phyloP scores from a whole-genome alignment of 1,140 invertebrate species.

The Drosophila dunni region DNA sequence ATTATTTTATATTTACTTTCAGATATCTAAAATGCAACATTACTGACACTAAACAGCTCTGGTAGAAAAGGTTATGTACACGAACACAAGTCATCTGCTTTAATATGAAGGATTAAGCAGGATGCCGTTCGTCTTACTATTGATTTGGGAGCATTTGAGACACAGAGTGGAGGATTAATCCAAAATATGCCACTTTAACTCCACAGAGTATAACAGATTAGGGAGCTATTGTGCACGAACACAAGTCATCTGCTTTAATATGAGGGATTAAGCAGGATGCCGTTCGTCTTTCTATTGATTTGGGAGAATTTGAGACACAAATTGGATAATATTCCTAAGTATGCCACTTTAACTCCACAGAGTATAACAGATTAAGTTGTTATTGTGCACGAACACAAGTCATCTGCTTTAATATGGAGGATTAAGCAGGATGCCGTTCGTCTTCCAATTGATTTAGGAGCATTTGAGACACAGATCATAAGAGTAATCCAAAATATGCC shows the following conservation, averaged over 20 bases:
- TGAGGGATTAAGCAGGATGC: slow-evolving; percentile 50
- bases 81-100: slow-evolving; percentile 62
- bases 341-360: slow-evolving; percentile 64
- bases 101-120: slow-evolving; percentile 53
- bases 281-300: slow-evolving; percentile 37
- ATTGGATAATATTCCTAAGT: slow-evolving; percentile 16
- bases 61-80: background rate
- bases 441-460: slow-evolving; percentile 46
- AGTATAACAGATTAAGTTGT: background rate
- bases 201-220: slow-evolving; percentile 3
- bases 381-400: slow-evolving; percentile 44
- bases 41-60: too few species aligned
- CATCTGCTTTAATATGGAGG: slow-evolving; percentile 31
- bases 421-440: slow-evolving; percentile 51
- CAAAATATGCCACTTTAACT: slow-evolving; percentile 38
- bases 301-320: slow-evolving; percentile 70
- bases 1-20: background rate
- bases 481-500: slow-evolving; percentile 38
- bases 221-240: slow-evolving; percentile 12
- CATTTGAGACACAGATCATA: slow-evolving; percentile 56
- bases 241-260: slow-evolving; percentile 51
- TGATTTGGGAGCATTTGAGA: slow-evolving; percentile 63
- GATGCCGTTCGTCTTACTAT: slow-evolving; percentile 58
- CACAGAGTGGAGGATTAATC: slow-evolving; percentile 18
- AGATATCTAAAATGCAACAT: background rate